Evolutionary conservation across 2,797 vertebrate genomes (phyloP).

Genomic region (Telmatherina bonti): DNA sequence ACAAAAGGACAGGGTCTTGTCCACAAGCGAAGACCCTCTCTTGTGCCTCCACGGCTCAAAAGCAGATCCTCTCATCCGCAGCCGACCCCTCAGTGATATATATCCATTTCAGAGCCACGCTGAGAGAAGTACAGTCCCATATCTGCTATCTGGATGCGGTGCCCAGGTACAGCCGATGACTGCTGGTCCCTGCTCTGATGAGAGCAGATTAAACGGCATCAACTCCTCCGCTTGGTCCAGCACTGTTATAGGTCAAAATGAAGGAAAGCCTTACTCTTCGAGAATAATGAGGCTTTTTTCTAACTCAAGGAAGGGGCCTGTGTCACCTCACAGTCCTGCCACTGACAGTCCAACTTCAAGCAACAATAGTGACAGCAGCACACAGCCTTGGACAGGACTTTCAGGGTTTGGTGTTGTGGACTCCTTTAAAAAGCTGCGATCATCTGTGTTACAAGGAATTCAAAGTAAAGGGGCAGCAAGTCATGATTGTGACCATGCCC

Average conservation of each 20-base stretch:
- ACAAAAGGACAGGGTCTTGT: slow-evolving; percentile 74
- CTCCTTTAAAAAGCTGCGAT: slow-evolving; percentile 96
- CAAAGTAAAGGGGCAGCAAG: slow-evolving; percentile 83
- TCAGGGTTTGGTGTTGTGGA: slow-evolving; percentile 91
- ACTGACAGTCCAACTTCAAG: slow-evolving; percentile 77
- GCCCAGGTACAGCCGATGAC: slow-evolving; percentile 62
- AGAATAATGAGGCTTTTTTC: slow-evolving; percentile 91
- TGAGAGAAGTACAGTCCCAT: slow-evolving; percentile 57
- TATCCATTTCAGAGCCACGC: slow-evolving; percentile 62
- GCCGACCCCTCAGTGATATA: slow-evolving; percentile 68
- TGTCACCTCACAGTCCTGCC: slow-evolving; percentile 42
- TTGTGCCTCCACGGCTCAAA: slow-evolving; percentile 44
- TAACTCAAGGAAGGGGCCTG: slow-evolving; percentile 80
- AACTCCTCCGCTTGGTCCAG: slow-evolving; percentile 70
- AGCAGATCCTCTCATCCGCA: slow-evolving; percentile 57
- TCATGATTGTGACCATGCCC: slow-evolving; percentile 55
- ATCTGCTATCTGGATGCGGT: slow-evolving; percentile 62
- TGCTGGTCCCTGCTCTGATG: slow-evolving; percentile 55
- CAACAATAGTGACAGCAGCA: slow-evolving; percentile 58
- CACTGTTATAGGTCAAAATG: slow-evolving; percentile 68
- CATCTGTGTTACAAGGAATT: slow-evolving; percentile 93
- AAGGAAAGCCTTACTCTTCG: slow-evolving; percentile 83
- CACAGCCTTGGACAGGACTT: slow-evolving; percentile 88
- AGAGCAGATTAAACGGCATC: slow-evolving; percentile 66
- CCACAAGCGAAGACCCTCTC: slow-evolving; percentile 74